Conservation (phyloP, 2,113 vertebrate genomes). For the Stegostoma tigrinum region DNA sequence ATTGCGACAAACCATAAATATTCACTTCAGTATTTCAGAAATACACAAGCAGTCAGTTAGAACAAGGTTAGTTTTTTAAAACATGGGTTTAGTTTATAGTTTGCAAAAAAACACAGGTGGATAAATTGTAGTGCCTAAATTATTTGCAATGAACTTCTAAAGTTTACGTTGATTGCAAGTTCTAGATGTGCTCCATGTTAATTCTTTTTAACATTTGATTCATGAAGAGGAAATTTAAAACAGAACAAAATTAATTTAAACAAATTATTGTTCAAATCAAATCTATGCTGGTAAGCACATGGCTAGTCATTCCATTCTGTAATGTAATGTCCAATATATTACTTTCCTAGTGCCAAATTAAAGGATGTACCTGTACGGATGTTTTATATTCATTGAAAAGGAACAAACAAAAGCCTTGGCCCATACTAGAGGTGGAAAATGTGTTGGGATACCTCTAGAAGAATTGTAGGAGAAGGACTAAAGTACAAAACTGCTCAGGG, state of each 20-base stretch:
- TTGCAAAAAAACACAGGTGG: neutral
- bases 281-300: neutral
- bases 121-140: neutral
- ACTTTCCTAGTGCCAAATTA: too few relatives aligned
- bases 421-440: too few relatives aligned
- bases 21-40: neutral
- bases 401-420: too few relatives aligned
- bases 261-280: neutral
- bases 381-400: too few relatives aligned
- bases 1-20: conserved; percentile 20
- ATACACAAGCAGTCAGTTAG: neutral
- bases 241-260: conserved; percentile 17
- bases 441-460: too few relatives aligned
- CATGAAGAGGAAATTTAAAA: neutral
- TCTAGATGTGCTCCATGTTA: neutral
- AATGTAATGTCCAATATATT: too few relatives aligned
- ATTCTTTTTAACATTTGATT: neutral
- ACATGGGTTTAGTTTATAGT: neutral
- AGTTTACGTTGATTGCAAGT: neutral
- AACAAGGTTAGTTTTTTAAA: conserved; percentile 18
- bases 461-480: too few relatives aligned
- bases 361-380: too few relatives aligned
- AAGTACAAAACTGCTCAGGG: too few relatives aligned
- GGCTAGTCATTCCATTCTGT: too few relatives aligned
- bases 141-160: conserved; percentile 27